These are phyloP conservation scores for Ochotona curzoniae DNA, from an alignment of 2,113 vertebrate species.

Conservation along the genomic window DNA sequence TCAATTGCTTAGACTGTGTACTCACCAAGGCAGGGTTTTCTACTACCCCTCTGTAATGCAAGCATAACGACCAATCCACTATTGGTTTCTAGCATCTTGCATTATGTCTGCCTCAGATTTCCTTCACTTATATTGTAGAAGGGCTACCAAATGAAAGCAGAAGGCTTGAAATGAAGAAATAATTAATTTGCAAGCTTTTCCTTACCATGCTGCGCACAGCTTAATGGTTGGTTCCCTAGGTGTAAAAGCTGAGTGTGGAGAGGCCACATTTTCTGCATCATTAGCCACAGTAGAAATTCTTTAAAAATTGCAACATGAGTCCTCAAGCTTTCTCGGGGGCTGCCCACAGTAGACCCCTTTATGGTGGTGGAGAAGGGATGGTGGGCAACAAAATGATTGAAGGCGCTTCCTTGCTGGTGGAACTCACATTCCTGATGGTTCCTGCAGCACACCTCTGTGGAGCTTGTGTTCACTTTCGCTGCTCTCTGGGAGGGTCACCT, in stretches of 20 bases:
- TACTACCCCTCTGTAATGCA: background rate
- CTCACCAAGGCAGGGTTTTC: background rate
- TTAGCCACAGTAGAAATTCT: background rate
- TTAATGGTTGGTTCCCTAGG: background rate
- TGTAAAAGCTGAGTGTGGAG: background rate
- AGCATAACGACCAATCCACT: background rate
- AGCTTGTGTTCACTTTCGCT: background rate
- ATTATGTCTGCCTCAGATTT: background rate
- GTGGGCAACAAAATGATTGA: background rate
- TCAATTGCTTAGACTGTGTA: no score
- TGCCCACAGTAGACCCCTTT: background rate
- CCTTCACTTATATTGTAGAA: background rate
- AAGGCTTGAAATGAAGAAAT: background rate
- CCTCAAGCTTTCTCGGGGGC: background rate
- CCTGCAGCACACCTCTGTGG: background rate
- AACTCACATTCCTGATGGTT: background rate
- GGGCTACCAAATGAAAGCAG: background rate
- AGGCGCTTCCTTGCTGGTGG: fast-evolving
- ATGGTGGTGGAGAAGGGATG: background rate
- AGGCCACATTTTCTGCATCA: background rate
- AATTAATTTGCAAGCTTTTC: background rate
- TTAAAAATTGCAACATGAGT: background rate
- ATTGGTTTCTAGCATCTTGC: background rate
- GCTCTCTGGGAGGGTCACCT: background rate
- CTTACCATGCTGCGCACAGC: background rate